Base-by-base conservation (phyloP, 2,888 invertebrate species). In the Tinea pellionella region DNA sequence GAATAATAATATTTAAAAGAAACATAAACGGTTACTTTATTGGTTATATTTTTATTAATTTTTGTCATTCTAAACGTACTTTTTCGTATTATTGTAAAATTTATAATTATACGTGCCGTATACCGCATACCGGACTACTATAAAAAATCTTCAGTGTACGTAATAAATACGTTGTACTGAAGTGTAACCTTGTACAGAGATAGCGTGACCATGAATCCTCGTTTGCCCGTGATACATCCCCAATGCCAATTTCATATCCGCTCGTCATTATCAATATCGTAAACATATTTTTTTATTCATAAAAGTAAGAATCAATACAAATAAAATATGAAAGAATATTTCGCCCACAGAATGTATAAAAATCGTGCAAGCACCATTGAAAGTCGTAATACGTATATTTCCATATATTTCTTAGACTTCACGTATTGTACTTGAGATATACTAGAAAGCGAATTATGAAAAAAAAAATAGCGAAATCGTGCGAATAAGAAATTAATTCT, bases 331-430 rank as follows among this genome's bases (percentile, higher is more conserved):
- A 37, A 37, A 6, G 37, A 1, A 9, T 57, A 13, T 32, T 57
- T 16, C 32, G 57, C 24, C 32, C 15, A 29, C 24, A 15, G 29
- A 57, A 57, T 57, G 57, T 57, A 57, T 57, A 57, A 57, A 57
- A 57, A 57, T 57, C 32, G 57, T 57, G 57, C 2, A 57, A 32
- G 16, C 24, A 30, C 30, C 13, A 57, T 57, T 32, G 57, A 32
- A 13, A 3, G 13, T n/a, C 30, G 3, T 57, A 30, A 6, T 1
- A 32, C 32, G n/a, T n/a, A n/a, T n/a, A 57, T 57, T 55, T 32
- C 57, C 32, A 57, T 57, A 32, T 32, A 19, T 57, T 57, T 57
- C 57, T 57, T 57, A 57, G 32, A 13, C 57, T 57, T 57, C 32
- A 32, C 13, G 13, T 2, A 32, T 32, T 30, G 32, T 57, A 30